phyloP scores from a whole-genome alignment of 2,113 vertebrate species.

The Erinaceus europaeus region DNA sequence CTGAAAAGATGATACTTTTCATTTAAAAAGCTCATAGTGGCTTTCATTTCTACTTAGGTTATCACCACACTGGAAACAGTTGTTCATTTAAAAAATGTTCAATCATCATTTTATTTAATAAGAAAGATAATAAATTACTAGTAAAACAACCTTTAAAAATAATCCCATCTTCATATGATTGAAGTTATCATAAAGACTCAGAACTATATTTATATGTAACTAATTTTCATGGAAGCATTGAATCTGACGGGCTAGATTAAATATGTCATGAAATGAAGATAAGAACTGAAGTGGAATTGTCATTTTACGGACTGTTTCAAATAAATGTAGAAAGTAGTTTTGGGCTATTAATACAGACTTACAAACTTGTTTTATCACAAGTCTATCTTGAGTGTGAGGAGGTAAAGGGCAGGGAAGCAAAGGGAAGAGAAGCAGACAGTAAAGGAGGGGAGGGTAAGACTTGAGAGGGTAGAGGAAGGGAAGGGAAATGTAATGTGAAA shows the following conservation, averaged over 20 bases:
- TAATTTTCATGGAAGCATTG: neutral
- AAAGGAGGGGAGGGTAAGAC: no score
- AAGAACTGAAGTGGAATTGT: neutral
- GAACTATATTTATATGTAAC: neutral
- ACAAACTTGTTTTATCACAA: neutral
- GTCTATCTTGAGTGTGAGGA: neutral
- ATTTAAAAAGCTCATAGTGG: neutral
- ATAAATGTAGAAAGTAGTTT: neutral
- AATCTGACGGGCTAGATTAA: neutral
- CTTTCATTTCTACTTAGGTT: constrained; percentile 5
- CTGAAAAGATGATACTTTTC: neutral
- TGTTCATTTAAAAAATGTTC: neutral
- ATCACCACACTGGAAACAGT: neutral
- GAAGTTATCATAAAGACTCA: neutral
- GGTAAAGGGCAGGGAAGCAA: no score
- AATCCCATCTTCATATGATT: neutral
- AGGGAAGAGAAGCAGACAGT: no score
- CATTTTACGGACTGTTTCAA: neutral
- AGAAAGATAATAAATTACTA: neutral
- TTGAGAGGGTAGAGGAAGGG: no score
- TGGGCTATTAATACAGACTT: neutral
- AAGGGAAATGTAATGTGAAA: no score
- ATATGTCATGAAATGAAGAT: neutral
- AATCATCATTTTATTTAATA: neutral
- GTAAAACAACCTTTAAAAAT: neutral